Percentiles rank a stretch among this genome's conserved stretches.
These are phyloP conservation scores for Cephalopterus ornatus DNA, from an alignment of 2,113 vertebrate species.

Conservation along the genomic window DNA sequence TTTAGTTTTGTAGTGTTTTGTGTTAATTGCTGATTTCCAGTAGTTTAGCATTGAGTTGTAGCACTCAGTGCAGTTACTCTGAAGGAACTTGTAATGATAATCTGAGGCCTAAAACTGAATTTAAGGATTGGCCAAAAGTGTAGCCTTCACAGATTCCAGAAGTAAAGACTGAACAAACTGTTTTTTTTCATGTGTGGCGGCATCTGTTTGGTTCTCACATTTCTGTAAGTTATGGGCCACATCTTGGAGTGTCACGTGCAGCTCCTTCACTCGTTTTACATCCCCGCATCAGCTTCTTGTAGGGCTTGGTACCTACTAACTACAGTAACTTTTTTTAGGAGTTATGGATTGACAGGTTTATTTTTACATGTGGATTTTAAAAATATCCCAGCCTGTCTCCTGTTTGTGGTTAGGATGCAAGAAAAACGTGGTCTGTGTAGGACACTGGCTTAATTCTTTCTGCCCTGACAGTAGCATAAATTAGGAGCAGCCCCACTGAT, in stretches of 20 bases:
- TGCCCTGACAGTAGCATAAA: slow-evolving; percentile 31
- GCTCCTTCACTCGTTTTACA: neutral
- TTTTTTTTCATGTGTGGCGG: neutral
- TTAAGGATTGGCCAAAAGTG: neutral
- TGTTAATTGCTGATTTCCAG: neutral
- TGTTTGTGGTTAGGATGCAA: slow-evolving; percentile 57
- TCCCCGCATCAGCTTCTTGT: neutral
- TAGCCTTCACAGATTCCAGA: neutral
- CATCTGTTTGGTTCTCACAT: neutral
- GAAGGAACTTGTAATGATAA: neutral
- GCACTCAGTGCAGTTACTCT: neutral
- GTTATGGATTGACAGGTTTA: slow-evolving; percentile 30
- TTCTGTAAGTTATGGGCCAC: neutral
- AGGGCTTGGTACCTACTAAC: neutral
- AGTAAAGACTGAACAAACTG: neutral
- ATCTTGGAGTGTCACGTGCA: neutral
- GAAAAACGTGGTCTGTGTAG: slow-evolving; percentile 34
- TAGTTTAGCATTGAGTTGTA: neutral
- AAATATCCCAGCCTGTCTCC: slow-evolving; percentile 43
- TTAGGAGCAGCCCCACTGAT: slow-evolving; percentile 38
- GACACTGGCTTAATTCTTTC: slow-evolving; percentile 55
- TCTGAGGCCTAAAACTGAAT: neutral
- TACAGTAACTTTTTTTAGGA: slow-evolving; percentile 14
- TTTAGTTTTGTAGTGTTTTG: neutral
- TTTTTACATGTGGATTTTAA: slow-evolving; percentile 60